Percentiles rank a stretch among this genome's conserved stretches.
These are phyloP conservation scores for Pterois miles DNA, from an alignment of 2,797 vertebrate genomes.

Conservation along the genomic window DNA sequence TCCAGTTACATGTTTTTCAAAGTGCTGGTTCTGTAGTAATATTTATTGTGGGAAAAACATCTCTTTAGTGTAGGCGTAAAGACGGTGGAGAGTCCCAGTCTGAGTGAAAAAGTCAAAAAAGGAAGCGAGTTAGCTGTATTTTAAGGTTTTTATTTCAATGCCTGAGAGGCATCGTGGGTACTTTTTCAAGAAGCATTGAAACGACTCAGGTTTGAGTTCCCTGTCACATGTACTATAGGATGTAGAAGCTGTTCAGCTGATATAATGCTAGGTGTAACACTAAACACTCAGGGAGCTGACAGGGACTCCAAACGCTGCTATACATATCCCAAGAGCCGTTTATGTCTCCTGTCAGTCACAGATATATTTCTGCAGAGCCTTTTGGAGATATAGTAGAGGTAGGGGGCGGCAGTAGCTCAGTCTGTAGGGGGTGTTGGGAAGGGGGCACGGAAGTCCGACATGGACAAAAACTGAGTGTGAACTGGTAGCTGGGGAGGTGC, in stretches of 20 bases:
- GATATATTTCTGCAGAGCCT: slow-evolving; percentile 37
- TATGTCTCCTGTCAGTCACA: slow-evolving; percentile 57
- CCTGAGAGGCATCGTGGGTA: slow-evolving; percentile 50
- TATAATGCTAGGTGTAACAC: slow-evolving; percentile 54
- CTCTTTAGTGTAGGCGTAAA: slow-evolving; percentile 66
- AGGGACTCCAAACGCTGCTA: slow-evolving; percentile 51
- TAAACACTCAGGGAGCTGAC: slow-evolving; percentile 60
- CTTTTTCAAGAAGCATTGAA: slow-evolving; percentile 63
- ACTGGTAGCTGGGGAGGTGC: too few relatives aligned
- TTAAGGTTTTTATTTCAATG: slow-evolving; percentile 61
- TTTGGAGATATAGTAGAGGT: slow-evolving; percentile 22
- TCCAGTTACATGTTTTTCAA: slow-evolving; percentile 69
- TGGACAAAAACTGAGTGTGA: too few relatives aligned
- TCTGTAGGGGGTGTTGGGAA: too few relatives aligned
- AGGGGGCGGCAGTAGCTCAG: too few relatives aligned
- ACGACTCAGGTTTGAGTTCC: slow-evolving; percentile 67
- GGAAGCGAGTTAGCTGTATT: slow-evolving; percentile 49
- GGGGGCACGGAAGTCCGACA: too few relatives aligned
- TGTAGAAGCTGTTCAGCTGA: slow-evolving; percentile 53
- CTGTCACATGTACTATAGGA: slow-evolving; percentile 43
- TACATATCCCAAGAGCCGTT: slow-evolving; percentile 59
- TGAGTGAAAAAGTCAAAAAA: slow-evolving; percentile 54
- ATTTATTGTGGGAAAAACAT: slow-evolving; percentile 76
- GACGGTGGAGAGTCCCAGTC: slow-evolving; percentile 52
- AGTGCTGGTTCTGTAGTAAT: slow-evolving; percentile 69